Base-by-base conservation (phyloP, 2,797 vertebrate genomes). In the Xenops minutus region DNA sequence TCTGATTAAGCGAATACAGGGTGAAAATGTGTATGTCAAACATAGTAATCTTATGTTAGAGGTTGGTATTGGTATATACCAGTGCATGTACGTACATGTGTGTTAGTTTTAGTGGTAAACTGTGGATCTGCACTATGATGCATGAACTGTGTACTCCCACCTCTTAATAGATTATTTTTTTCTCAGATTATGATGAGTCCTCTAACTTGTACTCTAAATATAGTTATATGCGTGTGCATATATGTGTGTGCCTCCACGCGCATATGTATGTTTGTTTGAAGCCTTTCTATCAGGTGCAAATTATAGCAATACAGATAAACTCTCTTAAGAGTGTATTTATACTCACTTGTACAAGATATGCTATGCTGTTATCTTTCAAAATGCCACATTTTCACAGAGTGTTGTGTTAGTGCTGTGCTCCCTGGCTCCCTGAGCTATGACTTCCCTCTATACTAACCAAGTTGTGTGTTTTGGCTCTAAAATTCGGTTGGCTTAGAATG, bases 1-100 rank as follows among this genome's bases (percentile, higher is more conserved):
- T 99, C 99, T 99, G 98, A 98, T 99, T 99, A 99, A 98, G 97
- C 98, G 98, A 98, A 98, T 99, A 98, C 98, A 98, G 98, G 99
- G 99, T 98, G 99, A 99, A 98, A 99, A 99, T 98, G 98, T 99
- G 97, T 99, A 99, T 99, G 98, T 99, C 99, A 99, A 98, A 98
- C 99, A 99, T 98, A 99, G 99, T 99, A 99, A 99, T 98, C 99
- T 99, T 98, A 99, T 99, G 99, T 99, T 99, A 98, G 99, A 99
- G 99, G 99, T 99, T 99, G 98, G 99, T 99, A 98, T 98, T 97
- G 97, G 98, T 97, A 97, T 94, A 97, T 97, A 97, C 97, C 98
- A 97, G 97, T 98, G 98, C 98, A 98, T 98, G 98, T 94, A 76
- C 75, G 58, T 97, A 93, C 93, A 68, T 97, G 96, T 98, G 97